Evolutionary conservation across 2,113 vertebrate species (phyloP).

Genomic region (Cyprinus carpio): DNA sequence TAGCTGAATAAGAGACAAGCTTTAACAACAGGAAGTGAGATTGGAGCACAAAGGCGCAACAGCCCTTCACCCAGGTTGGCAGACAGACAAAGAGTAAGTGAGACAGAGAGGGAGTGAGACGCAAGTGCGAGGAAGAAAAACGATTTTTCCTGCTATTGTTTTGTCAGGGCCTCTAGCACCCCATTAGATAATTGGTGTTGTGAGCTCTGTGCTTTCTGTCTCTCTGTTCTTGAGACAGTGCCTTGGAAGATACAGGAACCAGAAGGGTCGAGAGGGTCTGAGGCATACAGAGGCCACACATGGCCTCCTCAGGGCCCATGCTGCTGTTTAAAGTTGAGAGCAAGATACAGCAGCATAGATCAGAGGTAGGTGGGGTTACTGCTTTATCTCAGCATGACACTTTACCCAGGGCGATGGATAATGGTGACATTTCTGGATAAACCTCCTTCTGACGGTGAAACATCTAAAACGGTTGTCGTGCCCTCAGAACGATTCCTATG

Average conservation of each 20-base stretch:
- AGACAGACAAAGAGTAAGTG: slow-evolving; percentile 16
- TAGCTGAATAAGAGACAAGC: not conserved
- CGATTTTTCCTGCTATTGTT: slow-evolving; percentile 16
- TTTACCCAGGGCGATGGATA: slow-evolving; percentile 37
- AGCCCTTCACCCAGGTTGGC: not conserved
- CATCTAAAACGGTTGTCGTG: slow-evolving; percentile 28
- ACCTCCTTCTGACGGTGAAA: slow-evolving; percentile 20
- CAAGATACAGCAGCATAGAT: slow-evolving; percentile 39
- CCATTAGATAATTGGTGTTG: slow-evolving; percentile 47
- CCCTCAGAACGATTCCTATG: slow-evolving; percentile 15
- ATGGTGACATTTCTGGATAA: slow-evolving; percentile 40
- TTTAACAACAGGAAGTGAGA: not conserved
- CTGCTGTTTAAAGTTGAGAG: slow-evolving; percentile 45
- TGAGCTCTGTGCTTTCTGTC: slow-evolving; percentile 26
- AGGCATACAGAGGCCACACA: slow-evolving; percentile 38
- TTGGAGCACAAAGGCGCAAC: not conserved
- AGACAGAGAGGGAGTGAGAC: not conserved
- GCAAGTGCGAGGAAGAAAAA: slow-evolving; percentile 23
- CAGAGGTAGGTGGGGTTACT: slow-evolving; percentile 18
- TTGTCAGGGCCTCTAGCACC: slow-evolving; percentile 20
- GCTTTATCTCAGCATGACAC: slow-evolving; percentile 7
- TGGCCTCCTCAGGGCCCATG: slow-evolving; percentile 40
- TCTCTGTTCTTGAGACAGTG: slow-evolving; percentile 30
- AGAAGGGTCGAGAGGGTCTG: slow-evolving; percentile 32
- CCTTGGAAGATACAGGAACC: slow-evolving; percentile 9